Percentiles rank a stretch among this genome's conserved stretches.
These are phyloP conservation scores for Zaprionus lineosus DNA, from an alignment of 2,888 invertebrate species.

Conservation along the genomic window DNA sequence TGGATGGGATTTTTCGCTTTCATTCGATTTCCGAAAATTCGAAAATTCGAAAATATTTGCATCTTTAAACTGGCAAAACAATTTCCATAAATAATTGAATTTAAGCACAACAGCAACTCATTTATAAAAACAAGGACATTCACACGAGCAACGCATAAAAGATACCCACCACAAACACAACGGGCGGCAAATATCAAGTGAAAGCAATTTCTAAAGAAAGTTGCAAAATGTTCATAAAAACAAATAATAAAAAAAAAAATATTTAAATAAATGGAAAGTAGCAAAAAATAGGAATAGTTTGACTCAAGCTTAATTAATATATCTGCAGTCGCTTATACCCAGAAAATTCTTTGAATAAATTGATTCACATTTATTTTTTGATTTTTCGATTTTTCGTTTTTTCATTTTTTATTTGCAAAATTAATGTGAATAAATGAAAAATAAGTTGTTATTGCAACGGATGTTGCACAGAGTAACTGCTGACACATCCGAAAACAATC, in stretches of 20 bases:
- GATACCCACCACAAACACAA: conserved; percentile 5
- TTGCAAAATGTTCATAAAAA: too few relatives aligned
- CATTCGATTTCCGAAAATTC: too few relatives aligned
- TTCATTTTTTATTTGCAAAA: conserved; percentile 32
- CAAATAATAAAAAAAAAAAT: too few relatives aligned
- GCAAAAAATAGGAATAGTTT: too few relatives aligned
- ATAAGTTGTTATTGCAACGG: conserved; percentile 52
- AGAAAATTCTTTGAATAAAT: not conserved
- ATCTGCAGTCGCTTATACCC: too few relatives aligned
- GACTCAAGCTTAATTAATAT: too few relatives aligned
- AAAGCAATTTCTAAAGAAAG: too few relatives aligned
- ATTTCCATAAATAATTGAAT: conserved; percentile 21
- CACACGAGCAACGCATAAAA: too few relatives aligned
- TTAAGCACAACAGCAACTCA: conserved; percentile 18
- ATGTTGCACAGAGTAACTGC: conserved; percentile 45
- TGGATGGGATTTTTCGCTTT: not conserved
- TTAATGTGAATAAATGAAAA: conserved; percentile 40
- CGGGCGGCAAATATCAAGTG: too few relatives aligned
- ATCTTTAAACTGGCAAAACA: not conserved
- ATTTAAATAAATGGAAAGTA: too few relatives aligned
- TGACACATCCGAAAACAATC: conserved; percentile 43
- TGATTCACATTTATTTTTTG: not conserved
- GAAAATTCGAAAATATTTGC: not conserved
- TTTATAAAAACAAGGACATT: conserved; percentile 1
- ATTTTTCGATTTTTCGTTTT: too few relatives aligned